Conservation (phyloP, 2,113 vertebrate genomes). For the Tenrec ecaudatus region DNA sequence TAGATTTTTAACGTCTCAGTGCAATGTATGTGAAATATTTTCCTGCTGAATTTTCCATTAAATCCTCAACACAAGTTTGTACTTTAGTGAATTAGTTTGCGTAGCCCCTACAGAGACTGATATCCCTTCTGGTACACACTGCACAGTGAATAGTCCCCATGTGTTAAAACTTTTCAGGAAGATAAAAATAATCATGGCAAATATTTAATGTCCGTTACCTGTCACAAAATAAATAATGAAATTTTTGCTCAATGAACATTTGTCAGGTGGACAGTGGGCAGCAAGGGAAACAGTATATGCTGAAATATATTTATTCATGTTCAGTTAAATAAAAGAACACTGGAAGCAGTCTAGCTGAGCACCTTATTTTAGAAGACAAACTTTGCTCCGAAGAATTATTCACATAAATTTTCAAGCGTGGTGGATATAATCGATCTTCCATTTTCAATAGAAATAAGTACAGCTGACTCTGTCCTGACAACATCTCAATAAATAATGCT, state of each 20-base stretch:
- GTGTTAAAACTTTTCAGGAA: slow-evolving; percentile 50
- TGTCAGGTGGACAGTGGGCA: slow-evolving; percentile 40
- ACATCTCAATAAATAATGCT: slow-evolving; percentile 66
- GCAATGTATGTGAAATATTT: slow-evolving; percentile 61
- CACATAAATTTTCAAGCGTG: slow-evolving; percentile 76
- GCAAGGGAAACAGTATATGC: slow-evolving; percentile 54
- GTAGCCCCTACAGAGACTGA: slow-evolving; percentile 55
- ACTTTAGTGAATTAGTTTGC: slow-evolving; percentile 27
- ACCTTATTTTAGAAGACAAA: slow-evolving; percentile 70
- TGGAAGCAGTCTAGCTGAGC: slow-evolving; percentile 34
- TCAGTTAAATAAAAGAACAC: slow-evolving; percentile 79
- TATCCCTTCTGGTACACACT: slow-evolving; percentile 52
- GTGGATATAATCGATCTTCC: slow-evolving; percentile 70
- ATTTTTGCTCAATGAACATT: slow-evolving; percentile 68
- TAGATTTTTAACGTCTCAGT: slow-evolving; percentile 58
- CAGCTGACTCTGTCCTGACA: slow-evolving; percentile 67
- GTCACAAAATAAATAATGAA: slow-evolving; percentile 61
- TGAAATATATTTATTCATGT: slow-evolving; percentile 71
- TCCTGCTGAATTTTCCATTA: slow-evolving; percentile 59
- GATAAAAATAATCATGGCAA: slow-evolving; percentile 67
- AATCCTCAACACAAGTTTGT: slow-evolving; percentile 30
- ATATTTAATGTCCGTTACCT: slow-evolving; percentile 65
- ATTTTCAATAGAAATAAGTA: slow-evolving; percentile 77
- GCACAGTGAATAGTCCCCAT: slow-evolving; percentile 25
- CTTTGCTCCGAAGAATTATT: slow-evolving; percentile 67